phyloP scores from a whole-genome alignment of 2,888 invertebrate genomes.

The Digitonthophagus gazella region DNA sequence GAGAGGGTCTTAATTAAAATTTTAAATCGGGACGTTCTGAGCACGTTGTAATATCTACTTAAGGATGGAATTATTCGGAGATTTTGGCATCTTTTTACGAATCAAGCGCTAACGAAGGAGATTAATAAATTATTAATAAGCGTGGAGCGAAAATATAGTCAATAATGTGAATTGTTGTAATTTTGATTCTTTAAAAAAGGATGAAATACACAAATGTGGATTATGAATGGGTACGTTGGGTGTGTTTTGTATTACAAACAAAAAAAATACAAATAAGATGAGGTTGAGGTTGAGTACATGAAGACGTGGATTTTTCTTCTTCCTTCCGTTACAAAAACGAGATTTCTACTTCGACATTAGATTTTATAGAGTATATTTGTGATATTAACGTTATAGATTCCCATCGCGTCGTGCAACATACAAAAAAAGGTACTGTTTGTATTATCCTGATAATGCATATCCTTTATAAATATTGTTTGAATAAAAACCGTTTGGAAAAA shows the following conservation, averaged over 20 bases:
- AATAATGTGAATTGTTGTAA: too few relatives aligned
- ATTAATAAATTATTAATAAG: neutral
- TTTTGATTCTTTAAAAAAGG: too few relatives aligned
- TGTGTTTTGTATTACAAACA: too few relatives aligned
- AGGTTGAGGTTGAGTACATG: too few relatives aligned
- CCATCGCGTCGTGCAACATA: constrained; percentile 18
- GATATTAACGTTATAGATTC: constrained; percentile 36
- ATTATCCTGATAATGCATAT: constrained; percentile 33
- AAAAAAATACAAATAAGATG: too few relatives aligned
- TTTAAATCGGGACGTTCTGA: neutral
- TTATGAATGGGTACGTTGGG: too few relatives aligned
- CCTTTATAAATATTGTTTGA: constrained; percentile 36
- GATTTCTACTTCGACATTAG: constrained; percentile 27
- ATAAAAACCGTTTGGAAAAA: constrained; percentile 30
- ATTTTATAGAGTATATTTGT: constrained; percentile 39
- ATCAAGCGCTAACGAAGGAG: too few relatives aligned
- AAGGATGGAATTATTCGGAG: neutral
- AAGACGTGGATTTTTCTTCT: neutral
- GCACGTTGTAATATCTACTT: constrained; percentile 8
- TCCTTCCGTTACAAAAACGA: constrained; percentile 5
- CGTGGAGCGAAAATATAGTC: too few relatives aligned
- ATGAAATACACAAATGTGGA: too few relatives aligned
- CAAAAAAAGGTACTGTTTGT: constrained; percentile 28
- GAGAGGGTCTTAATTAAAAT: neutral
- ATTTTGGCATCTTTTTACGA: neutral